A percentile compares a stretch with the other conserved stretches of the same genome.
phyloP scores from a whole-genome alignment of 1,140 invertebrate species.

The Euura saliciscinereae region DNA sequence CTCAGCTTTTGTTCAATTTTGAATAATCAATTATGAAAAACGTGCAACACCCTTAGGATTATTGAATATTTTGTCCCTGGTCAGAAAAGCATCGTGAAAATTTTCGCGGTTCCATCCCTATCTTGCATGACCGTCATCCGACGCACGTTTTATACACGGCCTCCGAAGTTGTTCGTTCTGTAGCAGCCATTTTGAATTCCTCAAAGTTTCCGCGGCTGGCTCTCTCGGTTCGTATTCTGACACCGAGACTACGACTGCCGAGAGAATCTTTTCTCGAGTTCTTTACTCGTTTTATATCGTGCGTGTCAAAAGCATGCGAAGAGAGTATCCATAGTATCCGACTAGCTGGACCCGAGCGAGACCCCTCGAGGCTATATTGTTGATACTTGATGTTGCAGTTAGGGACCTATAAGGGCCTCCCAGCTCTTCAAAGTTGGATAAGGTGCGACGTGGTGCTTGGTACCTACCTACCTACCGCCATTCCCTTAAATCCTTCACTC shows the following conservation, averaged over 20 bases:
- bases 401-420: background rate
- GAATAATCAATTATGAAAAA: too few relatives aligned
- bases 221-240: conserved; percentile 25
- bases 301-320: background rate
- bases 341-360: conserved; percentile 45
- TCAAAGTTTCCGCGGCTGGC: conserved; percentile 28
- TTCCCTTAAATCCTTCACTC: background rate
- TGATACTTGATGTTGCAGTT: conserved; percentile 56
- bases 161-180: background rate
- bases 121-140: too few relatives aligned
- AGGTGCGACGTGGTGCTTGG: background rate
- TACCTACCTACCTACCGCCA: background rate
- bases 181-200: conserved; percentile 60
- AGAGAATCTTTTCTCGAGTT: background rate
- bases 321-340: conserved; percentile 38
- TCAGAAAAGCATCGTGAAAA: too few relatives aligned
- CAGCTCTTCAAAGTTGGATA: background rate
- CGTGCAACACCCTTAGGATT: too few relatives aligned
- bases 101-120: too few relatives aligned
- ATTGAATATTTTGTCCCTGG: too few relatives aligned
- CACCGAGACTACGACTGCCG: background rate
- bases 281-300: background rate
- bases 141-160: conserved; percentile 11
- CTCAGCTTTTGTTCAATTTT: too few relatives aligned
- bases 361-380: conserved; percentile 45